Percentiles rank a stretch among this genome's conserved stretches.
These are phyloP conservation scores for Montipora capricornis DNA, from an alignment of 64 coral and sea anemone species.

Conservation along the genomic window DNA sequence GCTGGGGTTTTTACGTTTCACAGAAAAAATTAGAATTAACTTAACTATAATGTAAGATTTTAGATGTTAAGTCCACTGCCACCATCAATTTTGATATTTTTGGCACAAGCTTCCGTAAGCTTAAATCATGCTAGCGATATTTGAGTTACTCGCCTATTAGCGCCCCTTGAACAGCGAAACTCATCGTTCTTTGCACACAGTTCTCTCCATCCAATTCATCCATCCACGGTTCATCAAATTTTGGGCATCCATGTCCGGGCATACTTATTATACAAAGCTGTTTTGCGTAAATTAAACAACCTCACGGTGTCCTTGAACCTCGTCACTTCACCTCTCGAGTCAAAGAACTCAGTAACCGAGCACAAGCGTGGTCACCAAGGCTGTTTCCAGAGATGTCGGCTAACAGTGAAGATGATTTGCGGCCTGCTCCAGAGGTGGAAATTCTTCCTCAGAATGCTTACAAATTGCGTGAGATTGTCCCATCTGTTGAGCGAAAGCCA, in stretches of 20 bases:
- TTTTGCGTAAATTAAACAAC: neutral
- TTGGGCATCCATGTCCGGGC: slow-evolving; percentile 13
- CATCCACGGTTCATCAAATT: slow-evolving; percentile 77
- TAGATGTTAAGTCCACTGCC: no score
- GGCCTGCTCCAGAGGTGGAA: neutral
- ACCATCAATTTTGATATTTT: no score
- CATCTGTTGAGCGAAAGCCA: neutral
- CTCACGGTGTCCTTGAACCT: neutral
- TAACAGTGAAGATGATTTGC: neutral
- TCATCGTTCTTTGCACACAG: slow-evolving; percentile 74
- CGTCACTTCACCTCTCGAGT: neutral
- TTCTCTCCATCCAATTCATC: slow-evolving; percentile 93
- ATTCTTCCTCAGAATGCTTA: neutral
- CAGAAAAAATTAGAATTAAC: no score
- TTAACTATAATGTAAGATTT: no score
- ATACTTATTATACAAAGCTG: neutral
- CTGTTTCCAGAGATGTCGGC: neutral
- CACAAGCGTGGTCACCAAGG: neutral
- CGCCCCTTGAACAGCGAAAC: slow-evolving; percentile 86
- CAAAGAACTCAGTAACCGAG: neutral
- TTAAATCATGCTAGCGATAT: neutral
- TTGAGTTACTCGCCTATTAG: slow-evolving; percentile 71
- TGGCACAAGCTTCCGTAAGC: no score
- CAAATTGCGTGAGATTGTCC: neutral
- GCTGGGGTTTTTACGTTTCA: no score